These are phyloP conservation scores for Macquaria ambigua DNA, from an alignment of 2,113 vertebrate species.

Conservation along the genomic window DNA sequence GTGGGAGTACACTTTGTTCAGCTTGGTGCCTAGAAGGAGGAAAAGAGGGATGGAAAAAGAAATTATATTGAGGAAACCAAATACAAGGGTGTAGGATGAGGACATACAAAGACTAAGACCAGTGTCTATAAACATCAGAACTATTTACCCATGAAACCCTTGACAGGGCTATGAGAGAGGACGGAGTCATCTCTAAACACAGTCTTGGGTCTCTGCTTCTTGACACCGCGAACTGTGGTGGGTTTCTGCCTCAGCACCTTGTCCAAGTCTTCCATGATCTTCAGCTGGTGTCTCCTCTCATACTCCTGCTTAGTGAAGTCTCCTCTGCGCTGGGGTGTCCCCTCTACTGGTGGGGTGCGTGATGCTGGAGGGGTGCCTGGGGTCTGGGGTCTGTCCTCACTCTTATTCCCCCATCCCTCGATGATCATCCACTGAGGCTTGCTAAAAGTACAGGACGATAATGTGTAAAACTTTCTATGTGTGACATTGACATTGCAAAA, in stretches of 20 bases:
- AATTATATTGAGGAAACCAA: not conserved
- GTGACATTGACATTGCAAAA: not conserved
- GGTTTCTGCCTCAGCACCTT: constrained; percentile 90
- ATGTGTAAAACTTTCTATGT: not conserved
- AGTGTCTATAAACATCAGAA: not conserved
- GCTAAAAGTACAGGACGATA: constrained; percentile 44
- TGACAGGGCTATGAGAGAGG: constrained; percentile 89
- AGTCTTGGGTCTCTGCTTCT: constrained; percentile 90
- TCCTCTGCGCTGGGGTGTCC: constrained; percentile 85
- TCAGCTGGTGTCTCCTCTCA: constrained; percentile 89
- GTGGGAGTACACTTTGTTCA: constrained; percentile 93
- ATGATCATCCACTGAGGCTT: constrained; percentile 81
- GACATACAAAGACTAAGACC: not conserved
- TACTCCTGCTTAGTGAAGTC: constrained; percentile 92
- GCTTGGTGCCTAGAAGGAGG: constrained; percentile 83
- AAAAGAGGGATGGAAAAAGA: not conserved
- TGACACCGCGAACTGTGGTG: constrained; percentile 84
- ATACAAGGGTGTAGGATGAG: not conserved
- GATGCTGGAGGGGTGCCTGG: constrained; percentile 70
- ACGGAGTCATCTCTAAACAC: constrained; percentile 92
- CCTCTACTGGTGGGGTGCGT: constrained; percentile 79
- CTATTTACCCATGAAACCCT: constrained; percentile 88
- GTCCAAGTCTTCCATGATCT: constrained; percentile 93
- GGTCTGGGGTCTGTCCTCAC: constrained; percentile 76
- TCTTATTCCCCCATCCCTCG: constrained; percentile 76